These are phyloP conservation scores for Tetanocera ferruginea DNA, from an alignment of 2,888 invertebrate genomes.

Conservation along the genomic window DNA sequence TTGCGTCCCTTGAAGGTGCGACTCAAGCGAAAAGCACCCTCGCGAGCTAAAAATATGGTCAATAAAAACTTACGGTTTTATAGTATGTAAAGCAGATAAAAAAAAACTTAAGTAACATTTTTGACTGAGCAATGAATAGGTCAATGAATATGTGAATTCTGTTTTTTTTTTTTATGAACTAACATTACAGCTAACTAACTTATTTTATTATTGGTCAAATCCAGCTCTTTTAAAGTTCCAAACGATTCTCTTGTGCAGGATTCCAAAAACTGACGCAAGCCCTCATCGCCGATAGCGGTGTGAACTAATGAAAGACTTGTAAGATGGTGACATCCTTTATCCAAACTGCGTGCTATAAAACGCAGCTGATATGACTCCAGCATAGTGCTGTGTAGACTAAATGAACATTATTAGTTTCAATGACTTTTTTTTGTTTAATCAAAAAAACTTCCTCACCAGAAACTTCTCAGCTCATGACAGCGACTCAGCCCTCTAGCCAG, in stretches of 20 bases:
- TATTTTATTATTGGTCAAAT: conserved; percentile 67
- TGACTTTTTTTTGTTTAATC: neutral
- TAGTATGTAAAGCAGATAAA: no score
- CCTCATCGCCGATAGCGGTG: conserved; percentile 65
- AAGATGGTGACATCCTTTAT: conserved; percentile 67
- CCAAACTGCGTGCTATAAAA: conserved; percentile 62
- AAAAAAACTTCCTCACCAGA: conserved; percentile 62
- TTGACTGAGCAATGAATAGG: no score
- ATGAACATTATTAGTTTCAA: neutral
- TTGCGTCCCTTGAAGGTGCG: conserved; percentile 58
- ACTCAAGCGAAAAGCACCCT: conserved; percentile 64
- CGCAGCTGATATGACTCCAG: conserved; percentile 64
- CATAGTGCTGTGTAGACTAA: conserved; percentile 66
- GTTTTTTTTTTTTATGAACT: neutral
- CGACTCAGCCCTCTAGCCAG: conserved; percentile 64
- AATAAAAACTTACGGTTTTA: no score
- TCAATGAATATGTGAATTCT: neutral
- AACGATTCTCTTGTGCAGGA: conserved; percentile 65
- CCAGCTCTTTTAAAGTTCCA: conserved; percentile 57
- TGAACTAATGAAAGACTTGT: conserved; percentile 60
- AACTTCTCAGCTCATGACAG: conserved; percentile 64
- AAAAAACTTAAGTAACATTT: no score
- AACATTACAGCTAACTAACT: conserved; percentile 53
- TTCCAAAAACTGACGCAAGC: conserved; percentile 63
- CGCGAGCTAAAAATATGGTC: conserved; percentile 55